Evolutionary conservation across 2,797 vertebrate species (phyloP), one percentile per base, ranked within the genome.

Genomic region (Neosalanx taihuensis): DNA sequence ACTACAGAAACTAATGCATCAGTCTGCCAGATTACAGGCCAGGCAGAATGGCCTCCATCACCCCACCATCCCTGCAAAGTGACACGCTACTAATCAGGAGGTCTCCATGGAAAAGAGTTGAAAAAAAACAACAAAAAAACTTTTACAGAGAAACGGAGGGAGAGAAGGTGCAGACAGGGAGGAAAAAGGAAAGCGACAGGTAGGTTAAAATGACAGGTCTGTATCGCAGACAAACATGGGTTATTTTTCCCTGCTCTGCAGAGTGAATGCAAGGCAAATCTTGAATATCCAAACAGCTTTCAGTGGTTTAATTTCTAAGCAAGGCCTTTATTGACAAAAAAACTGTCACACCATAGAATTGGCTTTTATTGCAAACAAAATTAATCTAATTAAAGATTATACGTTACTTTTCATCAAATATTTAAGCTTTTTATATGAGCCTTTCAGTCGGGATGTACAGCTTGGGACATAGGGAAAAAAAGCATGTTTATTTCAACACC

Each of bases 1-100:
- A 86, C 74, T 59, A 72, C 70, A 78, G 79, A 78, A 86, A 78
- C 83, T 83, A 86, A 78, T 84, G 79, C 69, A 73, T 77, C 79
- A 83, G 83, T 85, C 85, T 79, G 76, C 69, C 65, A 80, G 84
- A 89, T 88, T 86, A 86, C 78, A 83, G 83, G 70, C 75, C 72
- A 67, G 79, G 76, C 78, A 75, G 79, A 78, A 79, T 60, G 70
- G 62, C 70, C 79, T 35, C 26, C 30, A 79, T 65, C 69, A 53
- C 62, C 64, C 70, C 73, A 81, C 81, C 74, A 78, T 76, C 77
- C 64, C 41, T 61, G 53, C 41, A 71, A 82, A 86, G 78, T 81
- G 78, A 83, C 81, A 80, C 70, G 71, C 71, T 67, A 46, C 72
- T 75, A 80, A 84, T 75, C 71, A 49, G 59, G 67, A 79, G 79